These are phyloP conservation scores for Cherax quadricarinatus DNA, from an alignment of 1,140 invertebrate genomes.

Conservation along the genomic window DNA sequence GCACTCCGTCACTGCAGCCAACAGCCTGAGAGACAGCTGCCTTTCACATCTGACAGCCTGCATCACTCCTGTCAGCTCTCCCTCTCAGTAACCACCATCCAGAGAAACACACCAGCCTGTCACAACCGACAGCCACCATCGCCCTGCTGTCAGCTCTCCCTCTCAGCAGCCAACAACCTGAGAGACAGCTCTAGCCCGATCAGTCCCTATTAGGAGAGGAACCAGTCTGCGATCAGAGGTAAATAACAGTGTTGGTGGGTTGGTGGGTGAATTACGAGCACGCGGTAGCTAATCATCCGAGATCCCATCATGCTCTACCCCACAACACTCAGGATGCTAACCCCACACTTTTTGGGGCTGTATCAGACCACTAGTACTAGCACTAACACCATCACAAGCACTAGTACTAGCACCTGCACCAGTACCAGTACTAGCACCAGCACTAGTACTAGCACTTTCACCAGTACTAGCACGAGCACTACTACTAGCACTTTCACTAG, in stretches of 20 bases:
- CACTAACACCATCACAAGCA: too few species aligned
- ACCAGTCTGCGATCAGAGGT: constrained; percentile 2
- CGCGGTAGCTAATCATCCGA: not conserved
- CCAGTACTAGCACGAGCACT: too few species aligned
- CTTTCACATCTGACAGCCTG: not conserved
- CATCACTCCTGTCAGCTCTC: not conserved
- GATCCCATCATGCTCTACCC: not conserved
- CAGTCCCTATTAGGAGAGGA: constrained; percentile 26
- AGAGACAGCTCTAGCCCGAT: constrained; percentile 22
- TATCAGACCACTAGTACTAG: too few species aligned
- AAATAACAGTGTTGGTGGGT: not conserved
- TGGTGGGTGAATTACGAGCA: not conserved
- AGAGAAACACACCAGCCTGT: not conserved
- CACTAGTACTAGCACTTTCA: too few species aligned
- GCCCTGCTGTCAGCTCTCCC: not conserved
- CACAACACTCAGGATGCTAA: not conserved
- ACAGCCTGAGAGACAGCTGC: too few species aligned
- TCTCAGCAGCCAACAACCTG: constrained; percentile 26
- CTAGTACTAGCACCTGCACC: too few species aligned
- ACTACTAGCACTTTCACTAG: too few species aligned
- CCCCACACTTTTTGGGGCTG: too few species aligned
- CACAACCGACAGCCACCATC: not conserved
- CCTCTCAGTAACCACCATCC: constrained; percentile 11
- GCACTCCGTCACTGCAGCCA: too few species aligned
- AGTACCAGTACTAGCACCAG: too few species aligned